These are phyloP conservation scores for Pao palembangensis DNA, from an alignment of 2,113 vertebrate species.

Conservation along the genomic window DNA sequence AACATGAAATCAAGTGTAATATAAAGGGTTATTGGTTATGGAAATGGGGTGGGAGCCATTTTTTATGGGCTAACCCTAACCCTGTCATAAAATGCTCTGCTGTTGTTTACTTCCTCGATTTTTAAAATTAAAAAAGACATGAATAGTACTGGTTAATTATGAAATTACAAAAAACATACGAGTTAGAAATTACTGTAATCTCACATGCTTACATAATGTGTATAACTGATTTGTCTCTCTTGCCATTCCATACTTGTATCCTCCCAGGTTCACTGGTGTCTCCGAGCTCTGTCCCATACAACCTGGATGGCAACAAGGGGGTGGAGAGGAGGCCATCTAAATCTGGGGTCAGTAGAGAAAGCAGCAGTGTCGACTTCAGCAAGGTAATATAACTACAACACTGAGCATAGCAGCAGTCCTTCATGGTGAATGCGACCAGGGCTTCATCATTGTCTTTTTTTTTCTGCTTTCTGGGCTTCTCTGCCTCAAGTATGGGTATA, in stretches of 20 bases:
- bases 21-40: background rate
- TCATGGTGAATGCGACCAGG: constrained; percentile 28
- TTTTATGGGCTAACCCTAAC: constrained; percentile 25
- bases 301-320: constrained; percentile 81
- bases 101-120: background rate
- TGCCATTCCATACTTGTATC: constrained; percentile 4
- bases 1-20: background rate
- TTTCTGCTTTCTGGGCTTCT: constrained; percentile 27
- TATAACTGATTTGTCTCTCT: constrained; percentile 14
- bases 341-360: constrained; percentile 89
- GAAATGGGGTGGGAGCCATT: background rate
- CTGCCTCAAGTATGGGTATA: constrained; percentile 15
- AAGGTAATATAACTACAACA: constrained; percentile 79
- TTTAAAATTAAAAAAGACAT: background rate
- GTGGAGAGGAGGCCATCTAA: constrained; percentile 81
- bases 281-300: constrained; percentile 84
- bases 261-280: constrained; percentile 82
- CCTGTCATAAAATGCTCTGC: background rate
- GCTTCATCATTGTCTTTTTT: constrained; percentile 27
- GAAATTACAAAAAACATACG: background rate
- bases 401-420: constrained; percentile 50
- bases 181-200: background rate
- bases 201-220: constrained; percentile 19
- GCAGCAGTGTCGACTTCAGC: constrained; percentile 94
- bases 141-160: background rate